Conservation (phyloP, 2,888 invertebrate genomes). For the Limnephilus lunatus region DNA sequence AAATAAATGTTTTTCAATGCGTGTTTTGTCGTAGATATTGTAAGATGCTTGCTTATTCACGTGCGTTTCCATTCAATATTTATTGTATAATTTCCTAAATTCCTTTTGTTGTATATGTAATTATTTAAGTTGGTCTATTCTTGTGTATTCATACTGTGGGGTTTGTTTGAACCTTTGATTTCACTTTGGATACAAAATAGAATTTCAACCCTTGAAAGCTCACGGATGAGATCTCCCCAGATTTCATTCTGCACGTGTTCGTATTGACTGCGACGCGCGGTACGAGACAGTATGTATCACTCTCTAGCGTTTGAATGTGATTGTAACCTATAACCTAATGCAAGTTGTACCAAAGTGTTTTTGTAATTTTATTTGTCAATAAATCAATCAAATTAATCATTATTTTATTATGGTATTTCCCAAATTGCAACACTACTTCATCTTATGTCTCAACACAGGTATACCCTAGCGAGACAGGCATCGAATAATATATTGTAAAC, state of each 20-base stretch:
- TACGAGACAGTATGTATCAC: background rate
- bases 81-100: conserved; percentile 15
- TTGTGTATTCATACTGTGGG: conserved; percentile 35
- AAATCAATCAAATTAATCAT: conserved; percentile 76
- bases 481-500: no score
- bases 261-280: background rate
- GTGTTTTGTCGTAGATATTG: conserved; percentile 65
- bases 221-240: conserved; percentile 12
- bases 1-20: conserved; percentile 66
- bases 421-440: background rate
- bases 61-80: conserved; percentile 38
- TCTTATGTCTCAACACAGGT: no score
- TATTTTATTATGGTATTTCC: background rate
- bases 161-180: conserved; percentile 39
- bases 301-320: conserved; percentile 42
- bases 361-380: conserved; percentile 74
- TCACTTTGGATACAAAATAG: conserved; percentile 57
- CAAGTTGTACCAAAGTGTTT: conserved; percentile 78
- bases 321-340: conserved; percentile 51
- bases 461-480: no score
- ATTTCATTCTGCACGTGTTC: background rate
- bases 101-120: conserved; percentile 12
- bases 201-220: conserved; percentile 2
- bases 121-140: conserved; percentile 36
- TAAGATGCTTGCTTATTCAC: conserved; percentile 63